Conservation (phyloP, 1,140 invertebrate genomes). For the Nasonia vitripennis region DNA sequence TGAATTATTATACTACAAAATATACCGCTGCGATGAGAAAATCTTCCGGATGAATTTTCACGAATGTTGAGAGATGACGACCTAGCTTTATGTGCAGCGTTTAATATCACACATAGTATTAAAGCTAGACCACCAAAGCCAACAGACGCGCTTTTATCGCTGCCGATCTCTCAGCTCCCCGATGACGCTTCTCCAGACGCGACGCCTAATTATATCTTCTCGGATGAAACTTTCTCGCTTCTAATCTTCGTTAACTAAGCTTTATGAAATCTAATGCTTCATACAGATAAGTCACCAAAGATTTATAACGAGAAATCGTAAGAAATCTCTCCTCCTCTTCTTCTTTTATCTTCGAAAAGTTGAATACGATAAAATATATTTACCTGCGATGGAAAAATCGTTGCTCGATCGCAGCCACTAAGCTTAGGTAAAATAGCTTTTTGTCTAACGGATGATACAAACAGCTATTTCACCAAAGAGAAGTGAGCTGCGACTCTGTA, state of each 20-base stretch:
- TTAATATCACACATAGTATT: background rate
- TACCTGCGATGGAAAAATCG: background rate
- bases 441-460: background rate
- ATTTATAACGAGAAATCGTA: background rate
- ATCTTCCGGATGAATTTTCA: background rate
- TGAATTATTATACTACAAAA: background rate
- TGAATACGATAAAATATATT: background rate
- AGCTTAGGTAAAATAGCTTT: constrained; percentile 39
- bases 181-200: background rate
- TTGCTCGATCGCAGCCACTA: background rate
- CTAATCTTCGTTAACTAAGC: constrained; percentile 33
- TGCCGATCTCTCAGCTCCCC: background rate
- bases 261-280: constrained; percentile 26
- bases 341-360: background rate
- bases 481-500: background rate
- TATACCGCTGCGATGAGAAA: background rate
- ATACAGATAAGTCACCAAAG: constrained; percentile 44
- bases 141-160: background rate
- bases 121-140: constrained; percentile 25
- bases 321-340: background rate
- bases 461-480: constrained; percentile 44
- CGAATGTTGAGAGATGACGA: constrained; percentile 11
- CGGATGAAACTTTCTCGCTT: constrained; percentile 5
- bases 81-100: constrained; percentile 34
- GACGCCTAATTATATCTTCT: background rate